These are phyloP conservation scores for Butorides virescens DNA, from an alignment of 2,113 vertebrate species.

Conservation along the genomic window DNA sequence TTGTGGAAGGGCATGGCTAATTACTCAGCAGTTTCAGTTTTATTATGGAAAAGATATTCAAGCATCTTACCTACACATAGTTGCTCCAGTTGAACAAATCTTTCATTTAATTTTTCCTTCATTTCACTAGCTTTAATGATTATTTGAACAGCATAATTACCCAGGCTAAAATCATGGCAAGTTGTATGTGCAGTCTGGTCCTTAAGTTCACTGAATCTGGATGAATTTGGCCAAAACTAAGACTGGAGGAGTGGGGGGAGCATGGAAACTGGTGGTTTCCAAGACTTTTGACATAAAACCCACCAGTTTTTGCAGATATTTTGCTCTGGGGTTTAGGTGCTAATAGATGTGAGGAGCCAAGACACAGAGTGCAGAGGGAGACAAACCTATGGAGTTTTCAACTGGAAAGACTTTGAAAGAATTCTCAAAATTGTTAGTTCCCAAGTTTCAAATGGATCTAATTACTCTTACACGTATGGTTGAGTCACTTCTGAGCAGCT, in stretches of 20 bases:
- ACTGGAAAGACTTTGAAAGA: background rate
- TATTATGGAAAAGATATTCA: background rate
- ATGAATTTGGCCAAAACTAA: background rate
- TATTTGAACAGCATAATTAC: background rate
- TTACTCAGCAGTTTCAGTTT: background rate
- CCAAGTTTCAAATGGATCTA: background rate
- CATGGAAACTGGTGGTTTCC: background rate
- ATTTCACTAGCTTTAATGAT: background rate
- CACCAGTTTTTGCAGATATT: background rate
- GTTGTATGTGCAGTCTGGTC: background rate
- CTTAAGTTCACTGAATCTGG: background rate
- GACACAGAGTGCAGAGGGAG: background rate
- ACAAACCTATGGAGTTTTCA: background rate
- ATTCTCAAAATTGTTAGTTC: background rate
- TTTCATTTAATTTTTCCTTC: background rate
- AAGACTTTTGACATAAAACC: background rate
- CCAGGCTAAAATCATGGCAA: background rate
- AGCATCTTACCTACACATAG: background rate
- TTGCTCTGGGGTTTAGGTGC: background rate
- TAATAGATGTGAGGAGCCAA: background rate
- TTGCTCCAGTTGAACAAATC: background rate
- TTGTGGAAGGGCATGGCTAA: background rate
- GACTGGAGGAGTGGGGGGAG: accelerated
- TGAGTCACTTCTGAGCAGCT: background rate
- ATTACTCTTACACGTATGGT: background rate